A percentile compares a stretch with the other conserved stretches of the same genome.
Conservation (phyloP, 2,797 vertebrate species). For the Neomorphus geoffroyi region DNA sequence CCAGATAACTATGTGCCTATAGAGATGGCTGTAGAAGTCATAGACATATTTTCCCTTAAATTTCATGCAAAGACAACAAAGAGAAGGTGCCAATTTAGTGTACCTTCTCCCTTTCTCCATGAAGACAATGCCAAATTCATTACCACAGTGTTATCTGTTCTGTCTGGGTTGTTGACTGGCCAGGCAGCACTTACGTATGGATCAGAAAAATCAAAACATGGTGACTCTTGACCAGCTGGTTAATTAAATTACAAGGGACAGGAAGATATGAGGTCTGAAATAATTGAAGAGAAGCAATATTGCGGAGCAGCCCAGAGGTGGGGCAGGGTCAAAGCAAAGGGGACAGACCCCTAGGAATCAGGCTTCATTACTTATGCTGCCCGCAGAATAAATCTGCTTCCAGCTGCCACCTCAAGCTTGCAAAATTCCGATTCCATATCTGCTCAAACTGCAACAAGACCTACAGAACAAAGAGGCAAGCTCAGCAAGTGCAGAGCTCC, state of each 20-base stretch:
- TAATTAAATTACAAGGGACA: not conserved
- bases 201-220: not conserved
- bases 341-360: not conserved
- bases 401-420: not conserved
- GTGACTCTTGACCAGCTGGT: not conserved
- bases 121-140: not conserved
- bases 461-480: not conserved
- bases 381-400: not conserved
- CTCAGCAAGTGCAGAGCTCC: not conserved
- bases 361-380: not conserved
- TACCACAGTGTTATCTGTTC: not conserved
- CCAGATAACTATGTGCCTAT: not conserved
- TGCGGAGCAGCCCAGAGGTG: not conserved
- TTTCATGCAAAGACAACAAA: not conserved
- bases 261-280: not conserved
- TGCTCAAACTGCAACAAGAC: not conserved
- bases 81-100: not conserved
- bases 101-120: not conserved
- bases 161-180: not conserved
- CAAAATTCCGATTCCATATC: not conserved
- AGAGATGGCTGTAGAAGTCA: not conserved
- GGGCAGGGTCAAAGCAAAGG: not conserved
- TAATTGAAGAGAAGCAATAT: not conserved
- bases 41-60: not conserved
- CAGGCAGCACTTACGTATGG: fast-evolving